Percentiles rank a stretch among this genome's conserved stretches.
Conservation (phyloP, 2,113 vertebrate species). For the Burhinus bistriatus region DNA sequence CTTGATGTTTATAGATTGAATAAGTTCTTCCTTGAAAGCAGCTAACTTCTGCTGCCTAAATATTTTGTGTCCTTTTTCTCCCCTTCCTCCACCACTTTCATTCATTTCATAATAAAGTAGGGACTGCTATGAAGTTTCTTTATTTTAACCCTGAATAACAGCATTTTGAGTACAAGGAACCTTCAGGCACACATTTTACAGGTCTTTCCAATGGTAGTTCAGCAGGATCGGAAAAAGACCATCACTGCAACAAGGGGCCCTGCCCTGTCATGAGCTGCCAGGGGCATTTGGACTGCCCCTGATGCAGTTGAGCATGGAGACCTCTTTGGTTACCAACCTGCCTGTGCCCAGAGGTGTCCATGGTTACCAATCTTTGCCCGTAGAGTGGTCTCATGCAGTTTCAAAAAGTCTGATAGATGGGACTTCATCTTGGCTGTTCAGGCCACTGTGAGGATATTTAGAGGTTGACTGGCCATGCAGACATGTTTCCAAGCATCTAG, state of each 20-base stretch:
- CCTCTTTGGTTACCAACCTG: neutral
- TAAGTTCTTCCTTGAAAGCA: neutral
- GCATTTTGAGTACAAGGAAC: neutral
- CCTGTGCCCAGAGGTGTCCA: neutral
- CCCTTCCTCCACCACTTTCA: neutral
- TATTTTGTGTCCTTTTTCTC: neutral
- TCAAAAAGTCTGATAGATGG: neutral
- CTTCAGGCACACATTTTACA: neutral
- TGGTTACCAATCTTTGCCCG: neutral
- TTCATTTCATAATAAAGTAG: neutral
- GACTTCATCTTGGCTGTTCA: neutral
- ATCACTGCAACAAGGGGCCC: neutral
- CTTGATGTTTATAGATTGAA: neutral
- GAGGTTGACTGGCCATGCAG: neutral
- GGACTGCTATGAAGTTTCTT: neutral
- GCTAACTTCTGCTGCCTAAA: neutral
- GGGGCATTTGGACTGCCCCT: accelerated
- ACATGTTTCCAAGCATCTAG: neutral
- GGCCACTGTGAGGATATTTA: neutral
- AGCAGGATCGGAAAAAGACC: neutral
- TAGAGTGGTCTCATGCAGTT: neutral
- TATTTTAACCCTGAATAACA: neutral
- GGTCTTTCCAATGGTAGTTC: neutral
- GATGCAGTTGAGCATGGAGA: neutral
- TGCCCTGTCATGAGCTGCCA: accelerated